These are phyloP conservation scores for Struthio camelus DNA, from an alignment of 2,113 vertebrate species.

Conservation along the genomic window DNA sequence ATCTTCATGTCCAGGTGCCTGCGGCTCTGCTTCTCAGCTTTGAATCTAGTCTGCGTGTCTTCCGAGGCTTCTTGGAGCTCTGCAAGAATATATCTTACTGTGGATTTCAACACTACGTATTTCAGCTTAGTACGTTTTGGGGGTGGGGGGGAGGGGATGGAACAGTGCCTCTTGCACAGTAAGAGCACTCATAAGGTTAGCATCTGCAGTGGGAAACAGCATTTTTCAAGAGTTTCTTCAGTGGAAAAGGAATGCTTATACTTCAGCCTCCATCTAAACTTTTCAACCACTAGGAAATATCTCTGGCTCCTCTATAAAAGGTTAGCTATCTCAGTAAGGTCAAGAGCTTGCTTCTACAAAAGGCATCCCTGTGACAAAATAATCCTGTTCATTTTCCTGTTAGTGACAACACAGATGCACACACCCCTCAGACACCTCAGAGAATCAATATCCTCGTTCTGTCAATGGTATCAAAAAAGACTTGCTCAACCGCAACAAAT, in stretches of 20 bases:
- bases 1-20: slow-evolving; percentile 85
- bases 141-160: not conserved
- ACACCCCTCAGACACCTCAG: not conserved
- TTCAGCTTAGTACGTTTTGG: not conserved
- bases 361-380: not conserved
- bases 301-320: not conserved
- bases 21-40: slow-evolving; percentile 87
- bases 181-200: not conserved
- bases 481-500: not conserved
- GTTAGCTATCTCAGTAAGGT: not conserved
- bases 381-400: not conserved
- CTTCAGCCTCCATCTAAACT: not conserved
- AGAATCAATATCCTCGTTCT: not conserved
- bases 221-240: not conserved
- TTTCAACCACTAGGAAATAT: not conserved
- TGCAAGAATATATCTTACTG: slow-evolving; percentile 35
- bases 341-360: not conserved
- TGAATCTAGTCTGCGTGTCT: slow-evolving; percentile 77
- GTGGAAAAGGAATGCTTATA: not conserved
- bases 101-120: not conserved
- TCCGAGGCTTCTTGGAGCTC: slow-evolving; percentile 86
- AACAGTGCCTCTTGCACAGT: not conserved
- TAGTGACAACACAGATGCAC: not conserved
- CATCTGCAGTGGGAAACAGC: not conserved
- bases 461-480: no score